Base-by-base conservation (phyloP, 2,888 invertebrate genomes). In the Phengaris arion region DNA sequence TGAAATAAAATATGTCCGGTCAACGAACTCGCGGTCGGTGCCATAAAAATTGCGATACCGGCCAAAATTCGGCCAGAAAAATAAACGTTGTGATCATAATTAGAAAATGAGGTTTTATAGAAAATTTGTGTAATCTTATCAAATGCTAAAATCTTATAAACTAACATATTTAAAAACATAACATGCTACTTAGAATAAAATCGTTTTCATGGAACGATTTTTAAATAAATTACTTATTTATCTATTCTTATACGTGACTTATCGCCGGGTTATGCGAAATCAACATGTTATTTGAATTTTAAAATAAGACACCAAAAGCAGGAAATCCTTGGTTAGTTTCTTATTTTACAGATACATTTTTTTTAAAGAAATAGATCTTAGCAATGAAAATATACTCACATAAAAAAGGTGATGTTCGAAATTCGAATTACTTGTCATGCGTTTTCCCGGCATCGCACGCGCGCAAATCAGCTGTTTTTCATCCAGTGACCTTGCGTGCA, bases 1-100 rank as follows among this genome's bases (percentile, higher is more conserved):
- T 93, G 91, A 93, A 93, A 93, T 93, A 93, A 93, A 93, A 93
- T 93, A 93, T 93, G 93, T 92, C 91, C 93, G 93, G 93, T 92
- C 93, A 92, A 89, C 86, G 93, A 93, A 87, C 93, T 84, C 89
- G 86, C 88, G 91, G 89, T 88, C 90, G 90, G 92, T 91, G 91
- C 92, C 89, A 92, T 93, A 93, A 93, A 93, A 93, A 93, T 93
- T 85, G 93, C 93, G 89, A 93, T 91, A 91, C 88, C 88, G 86
- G 85, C 92, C 93, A 88, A 93, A 93, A 91, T 91, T 92, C 85
- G 87, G 88, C 83, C 87, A 86, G 85, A 87, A 86, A 89, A 86
- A 85, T 81, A 82, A 84, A 85, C 85, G 79, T 72, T 69, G 75
- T 77, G 48, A 77, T 74, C 75, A 22, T 55, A 75, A 74, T 70